Conservation (phyloP, 2,113 vertebrate species). For the Psittacus erithacus region DNA sequence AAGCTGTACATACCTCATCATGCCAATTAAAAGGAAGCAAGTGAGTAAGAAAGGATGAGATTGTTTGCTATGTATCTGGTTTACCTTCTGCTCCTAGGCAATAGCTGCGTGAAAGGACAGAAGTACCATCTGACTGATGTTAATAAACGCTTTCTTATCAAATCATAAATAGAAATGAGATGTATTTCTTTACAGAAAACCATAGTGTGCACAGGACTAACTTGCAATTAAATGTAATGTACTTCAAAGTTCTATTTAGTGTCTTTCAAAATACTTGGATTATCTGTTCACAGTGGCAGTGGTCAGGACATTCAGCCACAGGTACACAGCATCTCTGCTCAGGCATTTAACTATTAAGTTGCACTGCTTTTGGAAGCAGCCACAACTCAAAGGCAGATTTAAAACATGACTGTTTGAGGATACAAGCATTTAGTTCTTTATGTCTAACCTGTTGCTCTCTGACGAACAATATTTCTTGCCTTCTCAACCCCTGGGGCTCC, state of each 20-base stretch:
- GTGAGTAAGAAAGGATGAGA: background rate
- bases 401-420: background rate
- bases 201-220: accelerated
- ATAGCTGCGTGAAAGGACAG: background rate
- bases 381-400: background rate
- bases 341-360: background rate
- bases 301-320: background rate
- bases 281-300: background rate
- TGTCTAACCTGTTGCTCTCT: conserved; percentile 90
- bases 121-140: background rate
- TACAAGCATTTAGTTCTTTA: background rate
- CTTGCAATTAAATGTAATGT: background rate
- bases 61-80: background rate
- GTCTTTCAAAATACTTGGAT: background rate
- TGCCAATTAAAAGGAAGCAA: background rate
- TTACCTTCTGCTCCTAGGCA: background rate
- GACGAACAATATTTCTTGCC: conserved; percentile 90
- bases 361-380: background rate
- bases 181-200: background rate
- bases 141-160: background rate
- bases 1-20: background rate
- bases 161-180: background rate
- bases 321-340: accelerated
- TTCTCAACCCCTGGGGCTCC: conserved; percentile 95
- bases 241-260: background rate